Evolutionary conservation across 2,113 vertebrate genomes (phyloP), one percentile per base, ranked within the genome.

Genomic region (Hassar affinis): DNA sequence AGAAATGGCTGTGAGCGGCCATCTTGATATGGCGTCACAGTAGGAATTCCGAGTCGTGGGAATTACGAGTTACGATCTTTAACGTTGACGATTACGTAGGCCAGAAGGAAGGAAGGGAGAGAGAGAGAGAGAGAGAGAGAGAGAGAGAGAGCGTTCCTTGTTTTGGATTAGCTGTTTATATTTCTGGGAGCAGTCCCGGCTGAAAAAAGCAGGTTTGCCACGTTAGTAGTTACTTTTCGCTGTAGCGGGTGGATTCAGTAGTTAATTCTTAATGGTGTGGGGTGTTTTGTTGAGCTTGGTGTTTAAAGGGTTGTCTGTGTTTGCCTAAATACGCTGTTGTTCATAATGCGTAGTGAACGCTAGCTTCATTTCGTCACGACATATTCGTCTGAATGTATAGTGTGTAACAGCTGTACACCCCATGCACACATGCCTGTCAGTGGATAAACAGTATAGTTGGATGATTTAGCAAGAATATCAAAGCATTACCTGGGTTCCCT

Each of bases 61-160:
- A 35, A 30, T 35, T 42, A 33, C 74, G 49, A 76, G 74, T 33
- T 35, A 54, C 30, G 18, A 12, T n/a, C 30, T 0, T 25, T 51
- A 20, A 52, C 81, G 74, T 84, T 49, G 47, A 12, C 11, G 35
- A 18, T 68, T 3, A n/a, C 27, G 49, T 15, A 20, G 66, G 6
- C 2, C 52, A 52, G 79, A 80, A 17, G 86, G 86, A 87, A 85
- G 75, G n/a, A n/a, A n/a, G n/a, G n/a, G n/a, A n/a, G n/a, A n/a
- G n/a, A n/a, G n/a, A n/a, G n/a, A n/a, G n/a, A n/a, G n/a, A n/a
- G n/a, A n/a, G n/a, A n/a, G n/a, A n/a, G n/a, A n/a, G n/a, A n/a
- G n/a, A n/a, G n/a, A n/a, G n/a, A n/a, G n/a, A n/a, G n/a, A 62
- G 35, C n/a, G 8, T 10, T 85, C 62, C 45, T 47, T 78, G 49